phyloP scores from a whole-genome alignment of 2,888 invertebrate genomes.

The Liodrosophila aerea region DNA sequence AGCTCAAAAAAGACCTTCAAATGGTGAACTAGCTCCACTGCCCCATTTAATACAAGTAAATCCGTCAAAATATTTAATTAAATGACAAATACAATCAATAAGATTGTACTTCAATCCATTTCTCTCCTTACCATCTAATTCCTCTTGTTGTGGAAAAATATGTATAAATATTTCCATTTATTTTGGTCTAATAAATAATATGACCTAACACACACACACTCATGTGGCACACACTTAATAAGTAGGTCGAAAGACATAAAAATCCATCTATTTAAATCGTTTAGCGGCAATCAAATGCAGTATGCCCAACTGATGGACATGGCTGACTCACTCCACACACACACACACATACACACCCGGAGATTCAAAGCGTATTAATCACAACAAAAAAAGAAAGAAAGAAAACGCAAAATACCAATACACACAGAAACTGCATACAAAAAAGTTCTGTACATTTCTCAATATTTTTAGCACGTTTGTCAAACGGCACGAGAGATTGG shows the following conservation, averaged over 20 bases:
- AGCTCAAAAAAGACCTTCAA: too few relatives aligned
- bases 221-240: conserved; percentile 36
- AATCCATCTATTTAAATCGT: conserved; percentile 62
- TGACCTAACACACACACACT: not conserved
- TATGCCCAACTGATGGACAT: conserved; percentile 21
- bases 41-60: too few relatives aligned
- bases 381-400: conserved; percentile 41
- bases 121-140: too few relatives aligned
- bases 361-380: conserved; percentile 54
- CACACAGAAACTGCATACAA: not conserved
- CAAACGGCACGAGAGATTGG: conserved; percentile 39
- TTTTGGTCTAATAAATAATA: not conserved
- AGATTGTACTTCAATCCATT: too few relatives aligned
- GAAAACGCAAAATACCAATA: conserved; percentile 27
- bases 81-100: too few relatives aligned
- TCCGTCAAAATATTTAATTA: too few relatives aligned
- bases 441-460: conserved; percentile 49
- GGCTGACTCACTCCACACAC: conserved; percentile 34
- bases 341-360: not conserved
- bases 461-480: conserved; percentile 62
- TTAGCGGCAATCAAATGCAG: conserved; percentile 65
- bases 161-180: conserved; percentile 1
- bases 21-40: too few relatives aligned
- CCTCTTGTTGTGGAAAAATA: too few relatives aligned
- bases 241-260: conserved; percentile 59